Evolutionary conservation across 2,797 vertebrate species (phyloP).

Genomic region (Oreortyx pictus): DNA sequence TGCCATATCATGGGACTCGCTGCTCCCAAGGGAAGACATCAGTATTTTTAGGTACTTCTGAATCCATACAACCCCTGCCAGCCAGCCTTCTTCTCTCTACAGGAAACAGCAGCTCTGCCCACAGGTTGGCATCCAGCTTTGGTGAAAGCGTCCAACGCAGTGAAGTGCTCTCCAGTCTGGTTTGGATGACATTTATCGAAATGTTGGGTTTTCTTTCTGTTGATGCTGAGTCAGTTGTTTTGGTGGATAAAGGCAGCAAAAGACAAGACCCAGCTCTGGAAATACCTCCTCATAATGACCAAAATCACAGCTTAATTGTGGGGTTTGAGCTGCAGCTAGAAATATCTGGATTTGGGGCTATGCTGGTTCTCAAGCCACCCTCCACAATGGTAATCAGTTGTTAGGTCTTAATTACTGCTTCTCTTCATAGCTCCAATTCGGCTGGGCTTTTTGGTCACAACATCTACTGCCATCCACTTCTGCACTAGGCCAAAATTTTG

Average conservation of each 20-base stretch:
- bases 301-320: conserved; percentile 66
- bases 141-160: background rate
- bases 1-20: background rate
- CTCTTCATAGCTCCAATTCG: conserved; percentile 25
- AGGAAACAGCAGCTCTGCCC: conserved; percentile 10
- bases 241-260: background rate
- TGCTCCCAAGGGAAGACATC: background rate
- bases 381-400: conserved; percentile 7
- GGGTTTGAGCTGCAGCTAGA: conserved; percentile 57
- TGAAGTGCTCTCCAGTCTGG: conserved; percentile 18
- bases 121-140: conserved; percentile 39
- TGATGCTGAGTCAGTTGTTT: conserved; percentile 35
- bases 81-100: background rate
- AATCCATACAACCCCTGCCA: background rate
- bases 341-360: conserved; percentile 53
- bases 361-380: background rate
- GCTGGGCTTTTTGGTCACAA: background rate
- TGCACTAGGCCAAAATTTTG: background rate
- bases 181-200: conserved; percentile 65
- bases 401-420: conserved; percentile 51
- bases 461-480: background rate
- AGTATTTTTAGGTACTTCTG: conserved; percentile 16
- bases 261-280: conserved; percentile 39
- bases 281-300: conserved; percentile 49
- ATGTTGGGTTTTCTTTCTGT: conserved; percentile 33